Evolutionary conservation across 2,113 vertebrate species (phyloP).

Genomic region (Lagopus leucura): DNA sequence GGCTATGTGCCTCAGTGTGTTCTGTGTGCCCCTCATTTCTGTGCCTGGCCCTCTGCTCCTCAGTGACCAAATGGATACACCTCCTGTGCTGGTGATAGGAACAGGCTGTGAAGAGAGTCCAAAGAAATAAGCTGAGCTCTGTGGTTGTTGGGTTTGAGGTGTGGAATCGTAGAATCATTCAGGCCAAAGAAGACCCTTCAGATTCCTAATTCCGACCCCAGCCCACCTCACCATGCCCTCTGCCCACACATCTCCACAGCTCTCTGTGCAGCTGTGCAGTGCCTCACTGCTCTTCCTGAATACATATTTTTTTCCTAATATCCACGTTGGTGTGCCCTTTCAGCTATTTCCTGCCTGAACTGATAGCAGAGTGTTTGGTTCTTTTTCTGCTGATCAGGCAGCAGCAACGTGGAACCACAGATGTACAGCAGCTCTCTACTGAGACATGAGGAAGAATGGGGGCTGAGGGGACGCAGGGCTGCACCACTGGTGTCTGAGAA

Average conservation of each 20-base stretch:
- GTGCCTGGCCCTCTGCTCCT: not conserved
- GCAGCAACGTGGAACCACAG: not conserved
- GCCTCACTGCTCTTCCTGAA: too few species aligned
- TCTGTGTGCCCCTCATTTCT: fast-evolving
- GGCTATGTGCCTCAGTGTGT: not conserved
- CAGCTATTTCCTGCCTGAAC: not conserved
- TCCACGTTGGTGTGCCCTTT: not conserved
- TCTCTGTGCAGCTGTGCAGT: too few species aligned
- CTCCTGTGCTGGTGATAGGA: fast-evolving
- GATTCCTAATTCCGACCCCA: too few species aligned
- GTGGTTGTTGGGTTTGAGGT: too few species aligned
- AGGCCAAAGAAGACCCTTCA: too few species aligned
- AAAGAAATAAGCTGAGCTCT: not conserved
- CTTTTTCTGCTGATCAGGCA: not conserved
- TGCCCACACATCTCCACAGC: too few species aligned
- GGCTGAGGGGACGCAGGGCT: not conserved
- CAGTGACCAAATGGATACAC: fast-evolving
- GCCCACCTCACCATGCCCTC: too few species aligned
- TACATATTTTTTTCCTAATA: too few species aligned
- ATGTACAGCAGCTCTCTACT: not conserved
- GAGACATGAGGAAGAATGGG: not conserved
- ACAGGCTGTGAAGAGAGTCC: not conserved
- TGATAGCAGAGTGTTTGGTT: not conserved
- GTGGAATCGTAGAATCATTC: too few species aligned
- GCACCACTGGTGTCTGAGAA: not conserved